These are phyloP conservation scores for Thunnus thynnus DNA, from an alignment of 2,113 vertebrate genomes.

Conservation along the genomic window DNA sequence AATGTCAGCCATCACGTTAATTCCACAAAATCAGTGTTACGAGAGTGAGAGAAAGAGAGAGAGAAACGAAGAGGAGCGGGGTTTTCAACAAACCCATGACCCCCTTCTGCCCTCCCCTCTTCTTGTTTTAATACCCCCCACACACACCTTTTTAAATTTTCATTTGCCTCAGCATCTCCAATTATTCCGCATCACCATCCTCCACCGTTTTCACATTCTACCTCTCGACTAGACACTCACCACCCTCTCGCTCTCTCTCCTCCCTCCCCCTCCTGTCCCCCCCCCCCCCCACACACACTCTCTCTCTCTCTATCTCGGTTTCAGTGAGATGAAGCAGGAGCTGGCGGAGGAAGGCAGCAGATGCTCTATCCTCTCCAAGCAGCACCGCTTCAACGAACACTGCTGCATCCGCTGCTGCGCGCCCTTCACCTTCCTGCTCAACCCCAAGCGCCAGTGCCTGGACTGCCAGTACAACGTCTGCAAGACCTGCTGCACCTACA, in stretches of 20 bases:
- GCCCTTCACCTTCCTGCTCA: conserved; percentile 96
- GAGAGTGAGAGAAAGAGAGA: neutral
- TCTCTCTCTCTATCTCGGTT: conserved; percentile 48
- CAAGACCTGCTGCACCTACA: conserved; percentile 93
- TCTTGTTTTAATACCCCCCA: conserved; percentile 21
- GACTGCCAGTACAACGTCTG: conserved; percentile 97
- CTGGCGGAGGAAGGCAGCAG: conserved; percentile 95
- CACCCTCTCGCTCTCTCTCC: conserved; percentile 46
- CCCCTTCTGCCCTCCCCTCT: conserved; percentile 17
- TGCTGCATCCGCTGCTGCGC: conserved; percentile 98
- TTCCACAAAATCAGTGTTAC: conserved; percentile 54
- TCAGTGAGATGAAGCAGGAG: conserved; percentile 97
- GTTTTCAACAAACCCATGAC: conserved; percentile 44
- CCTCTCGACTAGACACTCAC: conserved; percentile 70
- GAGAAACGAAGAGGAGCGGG: neutral
- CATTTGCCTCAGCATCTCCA: conserved; percentile 58
- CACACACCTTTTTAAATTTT: conserved; percentile 49
- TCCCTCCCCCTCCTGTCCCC: conserved; percentile 6
- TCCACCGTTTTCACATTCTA: conserved; percentile 48
- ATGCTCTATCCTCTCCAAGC: conserved; percentile 94
- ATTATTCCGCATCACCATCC: conserved; percentile 68
- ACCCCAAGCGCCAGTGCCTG: conserved; percentile 91
- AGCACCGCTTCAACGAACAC: conserved; percentile 94
- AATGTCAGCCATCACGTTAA: conserved; percentile 76
- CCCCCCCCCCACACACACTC: conserved; percentile 36